A percentile compares a stretch with the other conserved stretches of the same genome.
These are phyloP conservation scores for Distichodus sexfasciatus DNA, from an alignment of 2,797 vertebrate species.

Conservation along the genomic window DNA sequence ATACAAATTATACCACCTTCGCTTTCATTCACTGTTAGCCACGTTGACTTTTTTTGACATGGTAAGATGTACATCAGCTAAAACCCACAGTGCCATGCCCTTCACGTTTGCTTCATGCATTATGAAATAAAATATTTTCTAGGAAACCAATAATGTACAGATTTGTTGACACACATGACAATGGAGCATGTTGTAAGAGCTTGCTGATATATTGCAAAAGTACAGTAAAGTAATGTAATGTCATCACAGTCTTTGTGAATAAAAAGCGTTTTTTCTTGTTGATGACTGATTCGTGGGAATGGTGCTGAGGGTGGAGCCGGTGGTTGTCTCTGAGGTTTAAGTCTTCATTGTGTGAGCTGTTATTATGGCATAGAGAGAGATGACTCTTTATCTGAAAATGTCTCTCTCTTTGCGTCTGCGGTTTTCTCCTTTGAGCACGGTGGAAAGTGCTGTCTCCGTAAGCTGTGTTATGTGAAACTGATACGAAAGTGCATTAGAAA, in stretches of 20 bases:
- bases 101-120: too few relatives aligned
- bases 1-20: too few relatives aligned
- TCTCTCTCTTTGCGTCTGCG: not conserved
- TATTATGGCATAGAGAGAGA: not conserved
- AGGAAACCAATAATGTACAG: too few relatives aligned
- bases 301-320: not conserved
- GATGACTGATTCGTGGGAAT: not conserved
- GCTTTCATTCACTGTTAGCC: too few relatives aligned
- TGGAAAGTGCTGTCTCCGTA: not conserved
- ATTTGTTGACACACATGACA: too few relatives aligned
- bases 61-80: too few relatives aligned
- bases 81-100: too few relatives aligned
- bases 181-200: too few relatives aligned
- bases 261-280: too few relatives aligned
- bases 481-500: not conserved
- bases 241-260: slow-evolving; percentile 63
- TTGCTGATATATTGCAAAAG: too few relatives aligned
- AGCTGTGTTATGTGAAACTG: not conserved
- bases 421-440: not conserved
- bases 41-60: too few relatives aligned
- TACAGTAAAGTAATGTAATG: not conserved
- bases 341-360: not conserved
- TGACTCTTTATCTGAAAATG: not conserved
- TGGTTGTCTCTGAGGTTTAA: not conserved
- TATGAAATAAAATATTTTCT: too few relatives aligned